Base-by-base conservation (phyloP, 2,113 vertebrate genomes). In the Thryonomys swinderianus region DNA sequence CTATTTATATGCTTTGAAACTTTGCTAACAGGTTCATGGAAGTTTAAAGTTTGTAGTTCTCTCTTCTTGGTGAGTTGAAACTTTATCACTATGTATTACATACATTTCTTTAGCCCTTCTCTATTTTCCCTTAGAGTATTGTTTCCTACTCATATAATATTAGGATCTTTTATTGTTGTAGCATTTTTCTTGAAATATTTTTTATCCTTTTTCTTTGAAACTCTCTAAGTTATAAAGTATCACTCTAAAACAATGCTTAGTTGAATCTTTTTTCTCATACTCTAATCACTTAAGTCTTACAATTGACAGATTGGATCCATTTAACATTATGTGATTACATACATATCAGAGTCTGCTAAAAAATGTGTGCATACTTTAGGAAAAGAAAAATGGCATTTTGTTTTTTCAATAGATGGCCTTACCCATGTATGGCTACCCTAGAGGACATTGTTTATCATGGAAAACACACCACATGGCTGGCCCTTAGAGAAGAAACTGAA, bases 1-100 rank as follows among this genome's bases (percentile, higher is more conserved):
- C 67, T 88, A 64, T 92, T 76, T 88, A 76, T 64, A 74, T 83
- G 67, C 40, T 76, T 92, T 59, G 78, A 83, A 83, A 83, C 34
- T 27, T 67, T 45, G 37, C n/a, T 67, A 88, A 88, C 27, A 20
- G 1, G 20, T 66, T 88, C 20, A 53, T 69, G 34, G 27, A 92
- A 83, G 64, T 95, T 83, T 89, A 42, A 27, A 84, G 32, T n/a
- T 66, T 66, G 25, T 74, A 51, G 34, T 71, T 74, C 32, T 18
- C 21, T 32, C 55, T 64, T 74, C 42, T 61, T 32, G 4, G 32
- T 88, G 79, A 69, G 51, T 53, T 88, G 71, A 51, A 67, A 88
- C 14, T 83, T 76, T 88, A 66, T 88, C 42, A 69, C 57, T 48
- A 5, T 66, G 17, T 62, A 84, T 30, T 61, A 55, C 21, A n/a